Percentiles rank a stretch among this genome's conserved stretches.
These are phyloP conservation scores for Torymus texanus DNA, from an alignment of 2,888 invertebrate species.

Conservation along the genomic window DNA sequence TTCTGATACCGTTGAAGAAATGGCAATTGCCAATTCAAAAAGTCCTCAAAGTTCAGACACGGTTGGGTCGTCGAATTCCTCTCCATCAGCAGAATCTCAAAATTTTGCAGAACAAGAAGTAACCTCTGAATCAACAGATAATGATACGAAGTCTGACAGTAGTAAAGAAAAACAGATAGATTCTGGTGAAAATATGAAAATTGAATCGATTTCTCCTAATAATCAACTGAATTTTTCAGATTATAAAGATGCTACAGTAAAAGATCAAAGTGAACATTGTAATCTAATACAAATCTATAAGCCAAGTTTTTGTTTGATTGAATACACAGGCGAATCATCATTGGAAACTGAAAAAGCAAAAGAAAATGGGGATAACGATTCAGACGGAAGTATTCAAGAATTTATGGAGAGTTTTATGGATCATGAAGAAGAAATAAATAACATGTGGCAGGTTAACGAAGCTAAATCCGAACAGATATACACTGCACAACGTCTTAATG, in stretches of 20 bases:
- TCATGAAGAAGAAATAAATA: constrained; percentile 27
- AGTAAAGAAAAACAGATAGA: constrained; percentile 61
- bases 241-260: neutral
- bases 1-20: neutral
- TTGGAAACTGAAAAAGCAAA: too few species aligned
- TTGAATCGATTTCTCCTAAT: constrained; percentile 5
- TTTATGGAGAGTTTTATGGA: constrained; percentile 33
- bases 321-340: neutral
- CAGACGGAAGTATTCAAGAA: constrained; percentile 34
- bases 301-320: constrained; percentile 49
- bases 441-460: constrained; percentile 43
- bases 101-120: constrained; percentile 60
- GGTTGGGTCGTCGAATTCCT: constrained; percentile 37
- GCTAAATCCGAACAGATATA: constrained; percentile 36
- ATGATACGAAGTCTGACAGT: constrained; percentile 64
- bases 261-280: neutral
- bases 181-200: constrained; percentile 16
- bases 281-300: neutral
- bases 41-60: constrained; percentile 30
- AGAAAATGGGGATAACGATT: constrained; percentile 28
- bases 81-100: constrained; percentile 57
- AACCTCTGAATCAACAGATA: constrained; percentile 62
- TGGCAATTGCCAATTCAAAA: constrained; percentile 16
- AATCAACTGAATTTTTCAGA: neutral
- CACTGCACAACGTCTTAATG: constrained; percentile 21